phyloP scores from a whole-genome alignment of 2,797 vertebrate genomes.

The Trachops cirrhosus region DNA sequence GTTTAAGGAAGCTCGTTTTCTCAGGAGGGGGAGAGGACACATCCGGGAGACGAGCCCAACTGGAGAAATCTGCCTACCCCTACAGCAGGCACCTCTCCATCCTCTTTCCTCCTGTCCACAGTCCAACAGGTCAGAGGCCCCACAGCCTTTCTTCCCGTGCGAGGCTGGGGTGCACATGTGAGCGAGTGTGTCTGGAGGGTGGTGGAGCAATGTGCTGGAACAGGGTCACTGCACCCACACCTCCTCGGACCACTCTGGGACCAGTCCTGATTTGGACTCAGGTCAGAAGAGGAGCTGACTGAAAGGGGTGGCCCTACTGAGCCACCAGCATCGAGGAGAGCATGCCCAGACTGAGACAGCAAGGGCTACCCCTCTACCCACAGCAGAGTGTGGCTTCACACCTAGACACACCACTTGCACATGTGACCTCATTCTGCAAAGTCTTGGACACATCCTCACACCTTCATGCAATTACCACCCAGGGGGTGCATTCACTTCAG shows the following conservation, averaged over 20 bases:
- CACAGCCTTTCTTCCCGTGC: background rate
- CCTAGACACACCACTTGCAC: background rate
- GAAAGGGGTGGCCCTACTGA: background rate
- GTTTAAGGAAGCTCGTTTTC: background rate
- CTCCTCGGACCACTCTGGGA: background rate
- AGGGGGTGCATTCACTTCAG: background rate
- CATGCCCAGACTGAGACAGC: background rate
- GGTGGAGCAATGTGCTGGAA: background rate
- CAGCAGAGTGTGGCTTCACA: background rate
- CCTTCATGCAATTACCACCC: background rate
- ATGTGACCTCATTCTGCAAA: background rate
- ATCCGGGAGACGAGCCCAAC: background rate
- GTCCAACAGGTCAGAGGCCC: background rate
- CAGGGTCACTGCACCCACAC: background rate
- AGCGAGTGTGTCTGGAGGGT: background rate
- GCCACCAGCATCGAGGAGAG: background rate
- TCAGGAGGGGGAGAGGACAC: background rate
- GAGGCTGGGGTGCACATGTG: background rate
- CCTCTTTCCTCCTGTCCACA: background rate
- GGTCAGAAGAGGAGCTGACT: background rate
- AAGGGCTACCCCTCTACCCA: no score
- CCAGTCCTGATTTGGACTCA: background rate
- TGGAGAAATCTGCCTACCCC: background rate
- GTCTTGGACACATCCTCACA: background rate
- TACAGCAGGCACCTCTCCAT: fast-evolving